Percentiles rank a stretch among this genome's conserved stretches.
phyloP scores from a whole-genome alignment of 2,797 vertebrate species.

The Enteromius paludinosus region DNA sequence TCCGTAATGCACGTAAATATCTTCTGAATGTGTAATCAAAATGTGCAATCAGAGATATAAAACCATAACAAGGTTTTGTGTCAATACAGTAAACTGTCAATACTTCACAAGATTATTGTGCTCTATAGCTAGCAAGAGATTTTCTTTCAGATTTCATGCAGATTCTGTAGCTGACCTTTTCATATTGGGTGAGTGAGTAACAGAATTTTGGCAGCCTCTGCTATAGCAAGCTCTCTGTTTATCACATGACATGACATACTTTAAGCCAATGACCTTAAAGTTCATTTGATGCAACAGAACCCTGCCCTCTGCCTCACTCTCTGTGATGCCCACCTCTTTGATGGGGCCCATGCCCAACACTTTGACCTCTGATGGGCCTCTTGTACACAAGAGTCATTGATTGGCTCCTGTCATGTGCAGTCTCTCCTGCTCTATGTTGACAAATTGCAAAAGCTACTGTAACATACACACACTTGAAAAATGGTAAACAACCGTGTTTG shows the following conservation, averaged over 20 bases:
- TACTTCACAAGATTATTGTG: not conserved
- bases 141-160: not conserved
- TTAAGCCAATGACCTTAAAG: slow-evolving; percentile 9
- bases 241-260: slow-evolving; percentile 28
- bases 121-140: not conserved
- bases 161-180: slow-evolving; percentile 2
- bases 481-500: not conserved
- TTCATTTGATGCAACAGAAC: slow-evolving; percentile 18
- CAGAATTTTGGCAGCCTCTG: not conserved
- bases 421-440: not conserved
- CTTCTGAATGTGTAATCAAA: not conserved
- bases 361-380: not conserved
- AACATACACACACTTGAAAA: not conserved
- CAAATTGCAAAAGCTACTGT: slow-evolving; percentile 7
- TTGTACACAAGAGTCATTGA: slow-evolving; percentile 1
- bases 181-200: not conserved
- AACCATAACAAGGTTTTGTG: not conserved
- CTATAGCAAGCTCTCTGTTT: not conserved
- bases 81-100: not conserved
- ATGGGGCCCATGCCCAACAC: slow-evolving; percentile 6
- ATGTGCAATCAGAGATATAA: not conserved
- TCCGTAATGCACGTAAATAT: not conserved
- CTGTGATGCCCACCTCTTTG: not conserved
- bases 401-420: not conserved
- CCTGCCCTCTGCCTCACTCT: slow-evolving; percentile 14